Base-by-base conservation (phyloP, 2,797 vertebrate genomes). In the Lagorchestes hirsutus region DNA sequence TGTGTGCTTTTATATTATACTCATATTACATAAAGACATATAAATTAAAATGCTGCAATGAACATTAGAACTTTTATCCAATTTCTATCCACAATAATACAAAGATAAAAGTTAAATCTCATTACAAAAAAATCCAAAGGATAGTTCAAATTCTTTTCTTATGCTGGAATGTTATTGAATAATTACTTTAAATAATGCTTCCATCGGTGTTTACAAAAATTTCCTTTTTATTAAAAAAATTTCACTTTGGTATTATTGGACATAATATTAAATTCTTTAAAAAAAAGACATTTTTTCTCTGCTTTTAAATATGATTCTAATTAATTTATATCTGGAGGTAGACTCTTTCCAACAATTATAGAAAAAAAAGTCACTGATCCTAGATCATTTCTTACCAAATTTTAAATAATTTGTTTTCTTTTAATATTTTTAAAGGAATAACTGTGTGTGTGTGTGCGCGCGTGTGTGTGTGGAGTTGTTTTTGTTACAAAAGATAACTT, bases 11-110 rank as follows among this genome's bases (percentile, higher is more conserved):
- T 82, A 46, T 74, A 10, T 22, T 9, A 74, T 22, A 40, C 16
- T 40, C 18, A 40, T 74, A 22, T n/a, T 82, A 98, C 9, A 96
- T 31, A 95, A 97, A 74, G 1, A 96, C 93, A 98, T 0, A 0
- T 16, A 55, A 93, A 94, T 96, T 97, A 97, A 98, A 87, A 93
- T 90, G 90, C 27, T 94, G 8, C 90, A 95, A 94, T 55, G 22
- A 95, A 91, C 27, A 67, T 92, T 96, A 92, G 91, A 54, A 90
- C 74, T 55, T 91, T 90, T 93, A 91, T 82, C 50, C 24, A 59
- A 96, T 24, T 55, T 67, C 12, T 24, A 13, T 10, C 3, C 8
- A 11, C 13, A 62, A 92, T 93, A 87, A 87, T 9, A 82, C 6
- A 46, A 40, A 87, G 8, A 87, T 11, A 46, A 27, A 67, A 55